phyloP scores from a whole-genome alignment of 2,113 vertebrate genomes.

The Cepphus grylle region DNA sequence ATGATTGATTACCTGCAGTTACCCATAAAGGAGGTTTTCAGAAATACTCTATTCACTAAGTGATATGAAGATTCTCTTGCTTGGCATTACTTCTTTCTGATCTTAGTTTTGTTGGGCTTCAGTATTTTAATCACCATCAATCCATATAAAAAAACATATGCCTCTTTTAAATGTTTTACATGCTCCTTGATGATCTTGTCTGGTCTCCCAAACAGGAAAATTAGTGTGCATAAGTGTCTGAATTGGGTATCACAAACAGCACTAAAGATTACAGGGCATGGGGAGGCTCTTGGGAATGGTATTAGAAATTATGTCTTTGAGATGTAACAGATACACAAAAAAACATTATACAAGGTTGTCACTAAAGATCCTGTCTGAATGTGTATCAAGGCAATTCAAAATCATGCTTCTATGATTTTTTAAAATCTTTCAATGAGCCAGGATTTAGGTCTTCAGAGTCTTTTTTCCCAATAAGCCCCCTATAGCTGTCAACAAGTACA shows the following conservation, averaged over 20 bases:
- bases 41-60: fast-evolving
- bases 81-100: neutral
- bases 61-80: fast-evolving
- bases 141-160: neutral
- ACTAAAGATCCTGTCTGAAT: neutral
- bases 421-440: neutral
- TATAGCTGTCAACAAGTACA: fast-evolving
- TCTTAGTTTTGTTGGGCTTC: neutral
- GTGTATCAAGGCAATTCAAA: neutral
- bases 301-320: neutral
- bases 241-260: neutral
- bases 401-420: neutral
- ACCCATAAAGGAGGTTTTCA: neutral
- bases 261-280: neutral
- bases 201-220: neutral
- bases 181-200: neutral
- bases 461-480: neutral
- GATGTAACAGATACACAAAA: neutral
- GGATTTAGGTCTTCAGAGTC: neutral
- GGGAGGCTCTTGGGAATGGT: fast-evolving
- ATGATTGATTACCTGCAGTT: neutral
- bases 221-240: neutral
- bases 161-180: neutral
- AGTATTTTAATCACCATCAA: neutral
- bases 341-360: neutral